A percentile compares a stretch with the other conserved stretches of the same genome.
phyloP scores from a whole-genome alignment of 2,113 vertebrate species.

The Dromas ardeola region DNA sequence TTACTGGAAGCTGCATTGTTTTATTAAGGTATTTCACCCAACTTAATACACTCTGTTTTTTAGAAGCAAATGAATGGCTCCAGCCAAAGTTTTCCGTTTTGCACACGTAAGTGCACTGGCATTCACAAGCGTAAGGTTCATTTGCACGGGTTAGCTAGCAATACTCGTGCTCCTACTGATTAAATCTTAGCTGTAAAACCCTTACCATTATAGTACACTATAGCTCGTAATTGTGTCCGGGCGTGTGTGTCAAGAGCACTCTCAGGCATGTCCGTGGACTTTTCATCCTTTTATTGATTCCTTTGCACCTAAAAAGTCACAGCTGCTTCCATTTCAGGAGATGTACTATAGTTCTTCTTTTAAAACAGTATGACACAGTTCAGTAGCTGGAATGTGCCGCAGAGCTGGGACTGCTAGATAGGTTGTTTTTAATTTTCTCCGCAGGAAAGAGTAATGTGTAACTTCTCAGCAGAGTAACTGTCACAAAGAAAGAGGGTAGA shows the following conservation, averaged over 20 bases:
- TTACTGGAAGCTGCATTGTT: neutral
- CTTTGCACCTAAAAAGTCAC: conserved; percentile 57
- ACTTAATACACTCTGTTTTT: neutral
- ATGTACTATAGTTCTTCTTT: conserved; percentile 45
- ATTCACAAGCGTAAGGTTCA: neutral
- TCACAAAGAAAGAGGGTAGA: conserved; percentile 38
- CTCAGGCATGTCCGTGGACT: neutral
- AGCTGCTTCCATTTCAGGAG: conserved; percentile 63
- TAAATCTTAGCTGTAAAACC: neutral
- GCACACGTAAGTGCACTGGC: neutral
- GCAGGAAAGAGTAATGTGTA: conserved; percentile 61
- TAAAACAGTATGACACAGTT: conserved; percentile 64
- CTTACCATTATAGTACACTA: neutral
- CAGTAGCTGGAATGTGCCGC: conserved; percentile 52
- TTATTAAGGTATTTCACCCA: neutral
- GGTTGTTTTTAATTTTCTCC: conserved; percentile 71
- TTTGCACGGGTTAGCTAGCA: neutral
- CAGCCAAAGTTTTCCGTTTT: neutral
- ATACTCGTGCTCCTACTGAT: neutral
- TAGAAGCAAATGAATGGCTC: neutral
- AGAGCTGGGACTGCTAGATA: conserved; percentile 56
- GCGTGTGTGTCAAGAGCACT: neutral
- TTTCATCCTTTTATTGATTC: conserved; percentile 61
- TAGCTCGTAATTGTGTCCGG: neutral
- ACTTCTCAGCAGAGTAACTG: conserved; percentile 61